Evolutionary conservation across 2,113 vertebrate genomes (phyloP).

Genomic region (Sebastes fasciatus): DNA sequence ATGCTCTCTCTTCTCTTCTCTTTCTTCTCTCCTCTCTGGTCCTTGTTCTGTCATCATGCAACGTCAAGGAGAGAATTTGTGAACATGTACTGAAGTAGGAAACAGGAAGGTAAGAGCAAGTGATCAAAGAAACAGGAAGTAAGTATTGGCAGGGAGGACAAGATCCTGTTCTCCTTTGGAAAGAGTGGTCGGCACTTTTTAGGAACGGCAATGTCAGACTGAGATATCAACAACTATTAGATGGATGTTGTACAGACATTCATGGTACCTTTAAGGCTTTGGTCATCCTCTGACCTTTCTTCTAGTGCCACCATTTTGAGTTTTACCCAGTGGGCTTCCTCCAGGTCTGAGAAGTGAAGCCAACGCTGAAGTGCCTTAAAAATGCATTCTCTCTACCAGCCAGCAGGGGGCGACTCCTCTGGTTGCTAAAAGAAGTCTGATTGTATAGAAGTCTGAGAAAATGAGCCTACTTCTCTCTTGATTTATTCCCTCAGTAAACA

Average conservation of each 20-base stretch:
- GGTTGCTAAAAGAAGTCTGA: too few relatives aligned
- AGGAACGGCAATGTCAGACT: background rate
- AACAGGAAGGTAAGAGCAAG: background rate
- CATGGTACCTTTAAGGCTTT: background rate
- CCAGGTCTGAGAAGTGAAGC: too few relatives aligned
- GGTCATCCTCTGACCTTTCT: background rate
- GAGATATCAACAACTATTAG: too few relatives aligned
- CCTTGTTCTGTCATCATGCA: background rate
- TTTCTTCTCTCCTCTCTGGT: background rate
- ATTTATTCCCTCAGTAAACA: too few relatives aligned
- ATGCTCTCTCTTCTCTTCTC: background rate
- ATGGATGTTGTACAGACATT: background rate
- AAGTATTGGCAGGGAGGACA: background rate
- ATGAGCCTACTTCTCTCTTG: too few relatives aligned
- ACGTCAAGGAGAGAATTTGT: background rate
- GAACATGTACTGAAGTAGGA: background rate
- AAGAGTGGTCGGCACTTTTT: background rate
- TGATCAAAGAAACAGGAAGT: constrained; percentile 17
- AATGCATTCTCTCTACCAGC: too few relatives aligned
- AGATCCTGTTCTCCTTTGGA: background rate
- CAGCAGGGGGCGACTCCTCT: too few relatives aligned
- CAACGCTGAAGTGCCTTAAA: too few relatives aligned
- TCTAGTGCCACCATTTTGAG: background rate
- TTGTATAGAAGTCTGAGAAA: too few relatives aligned
- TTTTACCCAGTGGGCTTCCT: too few relatives aligned